Conservation (phyloP, 2,888 invertebrate genomes). For the Adela reaumurella region DNA sequence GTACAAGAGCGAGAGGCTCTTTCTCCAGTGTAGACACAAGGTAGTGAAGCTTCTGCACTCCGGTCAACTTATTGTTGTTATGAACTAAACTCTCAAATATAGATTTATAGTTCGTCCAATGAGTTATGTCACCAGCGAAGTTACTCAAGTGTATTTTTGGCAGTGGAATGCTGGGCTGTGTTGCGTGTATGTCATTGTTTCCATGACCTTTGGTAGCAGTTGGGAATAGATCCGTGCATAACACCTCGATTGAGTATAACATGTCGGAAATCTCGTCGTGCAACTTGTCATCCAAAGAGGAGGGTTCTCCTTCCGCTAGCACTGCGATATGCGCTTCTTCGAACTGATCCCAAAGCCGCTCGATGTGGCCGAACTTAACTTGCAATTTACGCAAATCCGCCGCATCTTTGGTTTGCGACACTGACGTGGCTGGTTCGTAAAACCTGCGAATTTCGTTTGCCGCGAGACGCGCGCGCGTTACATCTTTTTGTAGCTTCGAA, state of each 20-base stretch:
- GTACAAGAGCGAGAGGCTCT: conserved; percentile 1
- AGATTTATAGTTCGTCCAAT: conserved; percentile 5
- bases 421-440: not conserved
- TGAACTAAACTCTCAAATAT: conserved; percentile 4
- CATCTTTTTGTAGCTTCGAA: not conserved
- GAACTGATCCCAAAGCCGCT: not conserved
- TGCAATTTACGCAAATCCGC: not conserved
- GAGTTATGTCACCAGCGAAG: conserved; percentile 1
- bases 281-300: not conserved
- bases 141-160: conserved; percentile 3
- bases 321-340: not conserved
- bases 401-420: not conserved
- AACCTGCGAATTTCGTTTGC: not conserved
- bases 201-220: too few relatives aligned
- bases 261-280: not conserved
- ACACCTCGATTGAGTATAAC: not conserved
- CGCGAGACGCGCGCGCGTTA: not conserved
- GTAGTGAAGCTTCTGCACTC: conserved; percentile 3
- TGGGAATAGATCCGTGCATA: not conserved
- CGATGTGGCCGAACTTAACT: not conserved
- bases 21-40: conserved; percentile 1
- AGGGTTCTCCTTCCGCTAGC: not conserved
- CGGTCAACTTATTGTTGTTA: not conserved
- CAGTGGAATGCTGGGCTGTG: not conserved
- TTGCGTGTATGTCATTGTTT: too few relatives aligned